Evolutionary conservation across 2,888 invertebrate genomes (phyloP), one percentile per base, ranked within the genome.

Genomic region (Danaus chrysippus): DNA sequence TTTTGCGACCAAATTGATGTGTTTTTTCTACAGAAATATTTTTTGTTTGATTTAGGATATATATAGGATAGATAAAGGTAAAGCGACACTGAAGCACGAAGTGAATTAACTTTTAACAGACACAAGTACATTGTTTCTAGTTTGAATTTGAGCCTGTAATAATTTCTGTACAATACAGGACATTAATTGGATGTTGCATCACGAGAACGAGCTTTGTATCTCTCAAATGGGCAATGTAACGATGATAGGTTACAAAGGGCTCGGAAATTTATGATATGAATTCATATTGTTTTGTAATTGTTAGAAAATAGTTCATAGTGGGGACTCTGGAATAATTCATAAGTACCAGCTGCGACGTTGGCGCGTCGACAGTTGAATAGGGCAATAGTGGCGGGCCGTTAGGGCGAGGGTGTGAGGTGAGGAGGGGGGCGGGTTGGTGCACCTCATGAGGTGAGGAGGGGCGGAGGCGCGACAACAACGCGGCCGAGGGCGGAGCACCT

Each of bases 231-330:
- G 61, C 58, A 49, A 56, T 65, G 63, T 63, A 61, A 56, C 54
- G 52, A 56, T 64, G 64, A 66, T 63, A 67, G 65, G 64, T 67
- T 66, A 87, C 84, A 87, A 83, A 83, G 86, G 78, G 79, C 79
- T 79, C 81, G 82, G 79, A 83, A 81, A 84, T 83, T 82, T 82
- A 84, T 82, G 82, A 81, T 86, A 85, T 82, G 79, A 78, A 81
- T 83, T 83, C 76, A 78, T 84, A 85, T 87, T 87, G 88, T 87
- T 87, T 86, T 83, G 86, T 89, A 86, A 87, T 89, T 87, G 85
- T 87, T 86, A 83, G 82, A 78, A 83, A 84, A 81, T 80, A 77
- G 83, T 80, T 79, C 77, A 77, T 61, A 64, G 60, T 64, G 59
- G 54, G 79, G 76, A 79, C 82, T 76, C 76, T 75, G 78, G 87